Conservation (phyloP, 2,888 invertebrate species). For the Melangyna quadrimaculata region DNA sequence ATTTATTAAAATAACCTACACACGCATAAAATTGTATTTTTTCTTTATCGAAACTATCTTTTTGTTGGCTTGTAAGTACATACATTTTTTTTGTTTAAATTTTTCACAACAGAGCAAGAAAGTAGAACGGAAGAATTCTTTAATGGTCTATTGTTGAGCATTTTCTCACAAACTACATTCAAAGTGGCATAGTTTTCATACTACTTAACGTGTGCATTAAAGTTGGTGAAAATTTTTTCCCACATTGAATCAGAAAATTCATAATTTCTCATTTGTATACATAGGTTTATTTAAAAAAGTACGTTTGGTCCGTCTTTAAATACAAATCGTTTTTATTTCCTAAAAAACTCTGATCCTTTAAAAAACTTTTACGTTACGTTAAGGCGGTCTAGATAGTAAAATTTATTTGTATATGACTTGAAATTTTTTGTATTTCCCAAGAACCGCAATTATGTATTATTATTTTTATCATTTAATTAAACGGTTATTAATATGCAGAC, state of each 20-base stretch:
- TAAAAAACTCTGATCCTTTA: too few relatives aligned
- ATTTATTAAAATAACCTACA: constrained; percentile 23
- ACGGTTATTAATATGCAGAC: too few relatives aligned
- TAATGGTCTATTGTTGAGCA: constrained; percentile 52
- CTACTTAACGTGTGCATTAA: constrained; percentile 4
- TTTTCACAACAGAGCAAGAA: constrained; percentile 25
- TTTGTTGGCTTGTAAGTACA: neutral
- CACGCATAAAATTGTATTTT: constrained; percentile 24
- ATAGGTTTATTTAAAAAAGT: too few relatives aligned
- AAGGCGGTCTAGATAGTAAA: too few relatives aligned
- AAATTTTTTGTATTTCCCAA: too few relatives aligned
- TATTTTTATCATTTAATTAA: too few relatives aligned
- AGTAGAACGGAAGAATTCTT: constrained; percentile 52
- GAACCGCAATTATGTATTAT: too few relatives aligned
- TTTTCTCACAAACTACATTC: constrained; percentile 49
- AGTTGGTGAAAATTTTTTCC: neutral
- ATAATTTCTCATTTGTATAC: neutral
- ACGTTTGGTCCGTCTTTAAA: too few relatives aligned
- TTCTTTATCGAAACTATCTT: neutral
- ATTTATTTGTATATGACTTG: too few relatives aligned
- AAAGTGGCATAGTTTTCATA: constrained; percentile 32
- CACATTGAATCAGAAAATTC: neutral
- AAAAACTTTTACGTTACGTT: too few relatives aligned
- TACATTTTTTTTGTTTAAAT: neutral
- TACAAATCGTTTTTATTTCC: too few relatives aligned